Conservation (phyloP, 1,140 invertebrate species). For the Platorchestia sp. region DNA sequence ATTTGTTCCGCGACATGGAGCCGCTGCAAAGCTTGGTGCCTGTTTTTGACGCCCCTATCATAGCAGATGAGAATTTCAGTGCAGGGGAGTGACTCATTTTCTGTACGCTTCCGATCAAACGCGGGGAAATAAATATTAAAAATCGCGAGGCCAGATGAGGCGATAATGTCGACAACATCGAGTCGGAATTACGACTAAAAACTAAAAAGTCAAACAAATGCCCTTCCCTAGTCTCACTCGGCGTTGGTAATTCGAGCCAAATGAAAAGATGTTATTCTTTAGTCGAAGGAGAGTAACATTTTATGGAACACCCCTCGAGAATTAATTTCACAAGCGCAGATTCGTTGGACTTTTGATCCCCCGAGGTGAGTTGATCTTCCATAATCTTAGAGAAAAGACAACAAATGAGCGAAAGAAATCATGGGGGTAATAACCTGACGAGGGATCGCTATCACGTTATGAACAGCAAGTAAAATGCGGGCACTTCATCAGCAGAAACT, state of each 20-base stretch:
- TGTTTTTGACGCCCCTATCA: slow-evolving; percentile 6
- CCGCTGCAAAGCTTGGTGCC: neutral
- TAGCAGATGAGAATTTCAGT: neutral
- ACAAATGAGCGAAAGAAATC: neutral
- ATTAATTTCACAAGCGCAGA: slow-evolving; percentile 8
- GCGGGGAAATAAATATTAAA: neutral
- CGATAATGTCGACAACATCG: neutral
- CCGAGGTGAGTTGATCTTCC: neutral
- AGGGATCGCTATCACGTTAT: neutral
- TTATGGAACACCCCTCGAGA: neutral
- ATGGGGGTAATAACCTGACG: neutral
- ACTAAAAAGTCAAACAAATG: neutral
- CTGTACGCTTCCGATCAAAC: neutral
- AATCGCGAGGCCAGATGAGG: neutral
- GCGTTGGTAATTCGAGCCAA: neutral
- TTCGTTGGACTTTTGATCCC: neutral
- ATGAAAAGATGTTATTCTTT: neutral
- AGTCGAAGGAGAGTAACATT: neutral
- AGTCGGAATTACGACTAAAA: neutral
- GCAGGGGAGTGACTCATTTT: neutral
- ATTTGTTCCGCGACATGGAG: neutral
- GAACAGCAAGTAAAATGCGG: neutral
- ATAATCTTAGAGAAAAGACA: neutral
- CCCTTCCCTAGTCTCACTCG: neutral
- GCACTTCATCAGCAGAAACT: neutral